These are phyloP conservation scores for Caenorhabditis doughertyi DNA, from an alignment of 2,888 invertebrate genomes.

Conservation along the genomic window DNA sequence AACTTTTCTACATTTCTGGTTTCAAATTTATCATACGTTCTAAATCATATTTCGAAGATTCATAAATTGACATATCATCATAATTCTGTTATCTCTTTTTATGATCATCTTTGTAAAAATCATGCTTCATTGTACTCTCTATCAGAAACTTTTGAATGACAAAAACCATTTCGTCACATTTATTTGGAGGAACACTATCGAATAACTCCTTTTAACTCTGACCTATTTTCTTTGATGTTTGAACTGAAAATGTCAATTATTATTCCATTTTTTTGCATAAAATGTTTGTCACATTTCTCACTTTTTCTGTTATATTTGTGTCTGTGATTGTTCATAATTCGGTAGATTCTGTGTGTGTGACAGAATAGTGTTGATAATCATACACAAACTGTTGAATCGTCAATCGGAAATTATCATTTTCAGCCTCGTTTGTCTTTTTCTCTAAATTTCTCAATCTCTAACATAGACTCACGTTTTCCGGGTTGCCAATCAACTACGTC, in stretches of 20 bases:
- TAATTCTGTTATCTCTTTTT: too few relatives aligned
- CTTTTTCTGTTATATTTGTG: neutral
- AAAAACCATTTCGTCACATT: neutral
- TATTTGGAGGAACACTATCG: neutral
- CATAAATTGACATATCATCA: too few relatives aligned
- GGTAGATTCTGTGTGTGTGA: constrained; percentile 11
- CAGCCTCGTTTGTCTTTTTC: constrained; percentile 1
- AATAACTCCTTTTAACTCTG: neutral
- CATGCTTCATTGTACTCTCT: neutral
- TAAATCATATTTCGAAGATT: too few relatives aligned
- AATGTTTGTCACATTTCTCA: constrained; percentile 13
- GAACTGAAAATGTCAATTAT: constrained; percentile 14
- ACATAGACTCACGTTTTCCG: constrained; percentile 34
- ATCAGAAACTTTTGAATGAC: neutral
- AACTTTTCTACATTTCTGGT: too few relatives aligned
- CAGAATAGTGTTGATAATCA: constrained; percentile 20
- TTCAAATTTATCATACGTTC: too few relatives aligned
- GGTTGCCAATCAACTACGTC: constrained; percentile 45
- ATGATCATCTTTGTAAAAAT: neutral
- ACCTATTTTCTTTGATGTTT: constrained; percentile 20
- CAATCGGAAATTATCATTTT: constrained; percentile 13
- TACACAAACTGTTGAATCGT: constrained; percentile 8
- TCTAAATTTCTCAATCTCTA: constrained; percentile 5
- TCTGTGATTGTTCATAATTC: constrained; percentile 20
- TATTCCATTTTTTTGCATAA: constrained; percentile 12